phyloP scores from a whole-genome alignment of 37 sponge, comb jelly and placozoan genomes.

The Hormiphora californensis region DNA sequence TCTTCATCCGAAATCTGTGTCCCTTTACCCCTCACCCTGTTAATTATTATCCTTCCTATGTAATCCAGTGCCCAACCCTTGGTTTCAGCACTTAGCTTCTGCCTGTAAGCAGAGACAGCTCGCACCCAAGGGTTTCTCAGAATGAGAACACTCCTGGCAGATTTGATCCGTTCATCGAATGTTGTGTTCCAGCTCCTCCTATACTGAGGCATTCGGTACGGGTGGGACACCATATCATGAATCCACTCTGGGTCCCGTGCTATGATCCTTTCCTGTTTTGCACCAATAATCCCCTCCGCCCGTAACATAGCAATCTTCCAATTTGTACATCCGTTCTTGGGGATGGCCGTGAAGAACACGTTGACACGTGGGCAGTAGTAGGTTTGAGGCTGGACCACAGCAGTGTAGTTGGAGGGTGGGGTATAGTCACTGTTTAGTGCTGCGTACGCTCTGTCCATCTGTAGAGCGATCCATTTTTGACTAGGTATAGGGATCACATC shows the following conservation, averaged over 20 bases:
- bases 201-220: conserved; percentile 31
- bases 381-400: too few relatives aligned
- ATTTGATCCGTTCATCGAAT: too few relatives aligned
- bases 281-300: not conserved
- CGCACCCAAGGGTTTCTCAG: conserved; percentile 19
- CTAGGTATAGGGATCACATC: too few relatives aligned
- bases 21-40: conserved; percentile 4
- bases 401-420: too few relatives aligned
- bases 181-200: too few relatives aligned
- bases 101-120: conserved; percentile 2
- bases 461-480: too few relatives aligned
- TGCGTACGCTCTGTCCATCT: too few relatives aligned
- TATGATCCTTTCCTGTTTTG: not conserved
- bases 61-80: not conserved
- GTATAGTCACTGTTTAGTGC: too few relatives aligned
- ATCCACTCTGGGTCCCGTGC: not conserved
- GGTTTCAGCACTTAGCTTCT: not conserved
- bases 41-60: not conserved
- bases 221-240: not conserved
- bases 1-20: not conserved
- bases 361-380: not conserved
- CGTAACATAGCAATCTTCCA: not conserved
- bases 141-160: not conserved
- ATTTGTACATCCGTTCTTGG: conserved; percentile 18
- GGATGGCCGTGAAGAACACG: conserved; percentile 13